Evolutionary conservation across 2,888 invertebrate species (phyloP), one percentile per base, ranked within the genome.

Genomic region (Maniola hyperantus): DNA sequence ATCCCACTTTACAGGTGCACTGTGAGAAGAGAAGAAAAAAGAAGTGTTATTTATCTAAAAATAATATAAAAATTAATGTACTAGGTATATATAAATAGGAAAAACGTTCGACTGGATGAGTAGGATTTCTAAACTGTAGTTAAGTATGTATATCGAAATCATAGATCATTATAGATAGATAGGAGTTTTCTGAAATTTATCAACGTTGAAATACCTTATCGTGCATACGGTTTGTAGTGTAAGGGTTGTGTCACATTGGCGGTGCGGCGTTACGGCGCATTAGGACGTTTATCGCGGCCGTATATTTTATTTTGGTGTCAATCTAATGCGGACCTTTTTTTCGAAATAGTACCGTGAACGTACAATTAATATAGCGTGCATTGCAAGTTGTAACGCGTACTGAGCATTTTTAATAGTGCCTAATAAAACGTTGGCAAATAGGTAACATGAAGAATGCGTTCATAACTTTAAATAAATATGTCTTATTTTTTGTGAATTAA

Each of bases 131-230:
- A 70, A 67, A 65, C 66, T 42, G 57, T 68, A 71, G 68, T 6
- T 62, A 62, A 53, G 54, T 63, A 59, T 68, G 55, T 68, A 66
- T 64, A 66, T 68, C 58, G 66, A 68, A 57, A 74, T 55, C 74
- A 82, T 88, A 86, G 86, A 75, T 59, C 68, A 68, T 72, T 74
- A 72, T 70, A 60, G 78, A 84, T 89, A 90, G 88, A 88, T 91
- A 91, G 91, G 88, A 79, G 81, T 87, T 87, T 89, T 90, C 91
- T 87, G 88, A 91, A 91, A 91, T 91, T 89, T 91, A 91, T 91
- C 86, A 90, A 90, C 82, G 91, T 91, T 91, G 84, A 42, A 83
- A 81, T 84, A 83, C 79, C 81, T 87, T 84, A 86, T 88, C 81
- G 83, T 84, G 83, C 80, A 78, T 76, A 82, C 82, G 81, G 69